Base-by-base conservation (phyloP, 1,140 invertebrate genomes). In the Cotesia chilonis region DNA sequence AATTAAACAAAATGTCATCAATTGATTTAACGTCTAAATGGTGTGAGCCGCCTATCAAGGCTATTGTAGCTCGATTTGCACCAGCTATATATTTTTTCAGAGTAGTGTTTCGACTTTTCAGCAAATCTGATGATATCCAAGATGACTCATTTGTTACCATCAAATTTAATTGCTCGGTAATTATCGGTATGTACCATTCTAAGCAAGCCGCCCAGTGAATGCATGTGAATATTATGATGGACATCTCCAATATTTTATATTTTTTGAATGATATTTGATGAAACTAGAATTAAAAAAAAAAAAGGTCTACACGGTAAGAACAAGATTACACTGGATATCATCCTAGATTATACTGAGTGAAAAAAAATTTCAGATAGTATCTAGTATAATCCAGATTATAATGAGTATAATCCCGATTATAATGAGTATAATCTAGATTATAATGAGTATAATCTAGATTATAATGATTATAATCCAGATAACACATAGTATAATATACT, bases 131-230 rank as follows among this genome's bases (percentile, higher is more conserved):
- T 63, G n/a, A 57, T 38, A 41, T 73, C 47, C 37, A 77, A 28
- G 28, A 28, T 71, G 64, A 61, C 20, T 61, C 38, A 68, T 68
- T 64, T 10, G 28, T 17, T 9, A 9, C 60, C 63, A 57, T 4
- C 73, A 59, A 71, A 64, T 70, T 54, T 10, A 72, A 70, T 57
- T 76, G 61, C n/a, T 35, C 12, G n/a, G 76, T 65, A 5, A 73
- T 37, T 1, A 80, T 59, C 0, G 83, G 82, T 0, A 87, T 63
- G 61, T 82, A 86, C 64, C 82, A 84, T 7, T 83, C 77, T 0
- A 86, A 6, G 70, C 85, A 87, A 1, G 82, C 78, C 4, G 75
- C 76, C 85, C 84, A 87, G 10, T 87, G 83, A 4, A 85, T 20
- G 9, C 4, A 70, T 3, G 82, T 9, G 4, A 79, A 63, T 3